phyloP scores from a whole-genome alignment of 2,888 invertebrate genomes.

The Apotomis betuletana region DNA sequence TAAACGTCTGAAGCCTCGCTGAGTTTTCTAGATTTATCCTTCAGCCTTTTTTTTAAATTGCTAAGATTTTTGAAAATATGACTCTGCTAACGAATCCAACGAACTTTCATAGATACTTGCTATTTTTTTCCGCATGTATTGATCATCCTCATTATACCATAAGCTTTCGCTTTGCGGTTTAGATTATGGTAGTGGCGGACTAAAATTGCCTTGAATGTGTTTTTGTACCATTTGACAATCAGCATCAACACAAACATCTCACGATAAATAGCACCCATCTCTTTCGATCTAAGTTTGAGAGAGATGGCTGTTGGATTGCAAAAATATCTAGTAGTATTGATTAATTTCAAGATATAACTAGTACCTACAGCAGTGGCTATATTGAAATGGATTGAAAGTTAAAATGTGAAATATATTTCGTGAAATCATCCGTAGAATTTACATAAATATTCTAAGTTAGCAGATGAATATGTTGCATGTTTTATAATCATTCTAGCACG shows the following conservation, averaged over 20 bases:
- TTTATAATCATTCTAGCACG: neutral
- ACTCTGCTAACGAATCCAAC: constrained; percentile 39
- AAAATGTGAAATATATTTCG: no score
- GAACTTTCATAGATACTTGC: constrained; percentile 31
- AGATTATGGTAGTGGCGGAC: constrained; percentile 36
- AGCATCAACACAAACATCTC: neutral
- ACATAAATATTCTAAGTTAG: constrained; percentile 14
- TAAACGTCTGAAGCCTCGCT: neutral
- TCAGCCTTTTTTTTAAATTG: neutral
- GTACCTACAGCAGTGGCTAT: no score
- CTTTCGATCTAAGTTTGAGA: neutral
- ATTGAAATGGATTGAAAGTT: no score
- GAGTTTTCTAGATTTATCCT: constrained; percentile 2
- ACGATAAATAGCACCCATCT: neutral
- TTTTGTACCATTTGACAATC: neutral
- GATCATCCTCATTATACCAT: constrained; percentile 36
- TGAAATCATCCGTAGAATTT: neutral
- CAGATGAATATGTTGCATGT: constrained; percentile 25
- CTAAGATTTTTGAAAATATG: constrained; percentile 4
- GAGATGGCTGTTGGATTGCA: neutral
- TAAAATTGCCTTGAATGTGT: neutral
- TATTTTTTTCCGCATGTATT: constrained; percentile 23
- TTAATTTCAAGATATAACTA: no score
- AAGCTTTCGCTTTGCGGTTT: constrained; percentile 42
- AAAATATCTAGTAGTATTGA: no score